Percentiles rank a stretch among this genome's conserved stretches.
Evolutionary conservation across 2,113 vertebrate genomes (phyloP).

Genomic region (Oplegnathus fasciatus): DNA sequence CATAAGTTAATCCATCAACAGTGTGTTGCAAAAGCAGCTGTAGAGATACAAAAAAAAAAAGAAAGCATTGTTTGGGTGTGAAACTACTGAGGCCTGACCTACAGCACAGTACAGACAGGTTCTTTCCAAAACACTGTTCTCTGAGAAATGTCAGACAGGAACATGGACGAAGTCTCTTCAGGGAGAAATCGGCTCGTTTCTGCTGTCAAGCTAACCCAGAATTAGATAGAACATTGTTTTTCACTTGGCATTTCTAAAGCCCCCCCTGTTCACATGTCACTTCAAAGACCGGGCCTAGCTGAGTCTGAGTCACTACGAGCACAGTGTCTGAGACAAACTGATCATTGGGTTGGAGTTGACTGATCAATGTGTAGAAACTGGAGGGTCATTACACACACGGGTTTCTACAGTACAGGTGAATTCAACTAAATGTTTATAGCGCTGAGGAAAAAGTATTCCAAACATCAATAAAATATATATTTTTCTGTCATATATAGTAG

Average conservation of each 20-base stretch:
- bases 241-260: background rate
- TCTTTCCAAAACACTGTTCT: conserved; percentile 48
- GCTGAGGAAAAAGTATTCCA: background rate
- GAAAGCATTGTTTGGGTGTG: conserved; percentile 58
- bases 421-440: background rate
- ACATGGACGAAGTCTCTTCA: conserved; percentile 31
- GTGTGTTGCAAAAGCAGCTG: conserved; percentile 35
- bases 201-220: conserved; percentile 9
- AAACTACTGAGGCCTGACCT: conserved; percentile 54
- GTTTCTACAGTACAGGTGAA: background rate
- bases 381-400: background rate
- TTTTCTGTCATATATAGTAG: background rate
- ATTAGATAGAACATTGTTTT: background rate
- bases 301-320: background rate
- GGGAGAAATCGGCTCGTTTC: conserved; percentile 30
- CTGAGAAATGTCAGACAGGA: conserved; percentile 34
- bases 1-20: conserved; percentile 31
- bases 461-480: background rate
- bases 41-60: conserved; percentile 5
- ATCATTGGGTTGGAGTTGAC: background rate
- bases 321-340: background rate
- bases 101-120: conserved; percentile 33
- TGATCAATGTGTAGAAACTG: background rate
- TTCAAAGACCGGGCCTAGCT: background rate
- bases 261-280: background rate